Evolutionary conservation across 2,888 invertebrate species (phyloP).

Genomic region (Rhagophthalmus giganteus): DNA sequence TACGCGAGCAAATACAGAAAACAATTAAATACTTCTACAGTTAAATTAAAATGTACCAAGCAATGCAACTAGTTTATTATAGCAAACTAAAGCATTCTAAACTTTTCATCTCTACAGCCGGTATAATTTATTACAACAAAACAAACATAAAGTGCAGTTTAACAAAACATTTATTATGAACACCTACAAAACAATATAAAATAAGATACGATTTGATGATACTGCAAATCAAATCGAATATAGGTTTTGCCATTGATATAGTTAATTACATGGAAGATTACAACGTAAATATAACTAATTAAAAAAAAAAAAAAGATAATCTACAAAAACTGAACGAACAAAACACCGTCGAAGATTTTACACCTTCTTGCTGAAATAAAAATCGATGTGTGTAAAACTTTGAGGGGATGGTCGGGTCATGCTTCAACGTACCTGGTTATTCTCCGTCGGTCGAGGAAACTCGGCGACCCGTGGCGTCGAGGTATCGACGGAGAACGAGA

Average conservation of each 20-base stretch:
- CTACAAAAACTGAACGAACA: slow-evolving; percentile 25
- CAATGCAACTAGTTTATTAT: not conserved
- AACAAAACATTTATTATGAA: slow-evolving; percentile 23
- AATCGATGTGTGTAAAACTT: slow-evolving; percentile 49
- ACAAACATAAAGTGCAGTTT: slow-evolving; percentile 13
- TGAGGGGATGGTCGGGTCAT: slow-evolving; percentile 16
- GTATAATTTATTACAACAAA: too few relatives aligned
- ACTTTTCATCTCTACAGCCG: too few relatives aligned
- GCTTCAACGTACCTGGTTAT: slow-evolving; percentile 81
- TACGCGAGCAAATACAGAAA: too few relatives aligned
- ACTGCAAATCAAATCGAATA: not conserved
- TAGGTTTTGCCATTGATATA: not conserved
- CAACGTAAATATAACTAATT: slow-evolving; percentile 1
- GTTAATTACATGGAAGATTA: slow-evolving; percentile 1
- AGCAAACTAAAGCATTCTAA: too few relatives aligned
- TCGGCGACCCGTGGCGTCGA: slow-evolving; percentile 88
- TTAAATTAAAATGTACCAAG: not conserved
- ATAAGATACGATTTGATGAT: slow-evolving; percentile 1
- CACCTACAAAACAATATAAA: slow-evolving; percentile 7
- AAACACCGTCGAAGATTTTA: slow-evolving; percentile 27
- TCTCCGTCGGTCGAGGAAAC: slow-evolving; percentile 88
- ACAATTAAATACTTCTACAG: not conserved
- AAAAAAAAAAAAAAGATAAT: slow-evolving; percentile 9
- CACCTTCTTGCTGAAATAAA: slow-evolving; percentile 57
- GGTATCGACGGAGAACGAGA: slow-evolving; percentile 86